Base-by-base conservation (phyloP, 2,113 vertebrate genomes). In the Trematocara macrostoma region DNA sequence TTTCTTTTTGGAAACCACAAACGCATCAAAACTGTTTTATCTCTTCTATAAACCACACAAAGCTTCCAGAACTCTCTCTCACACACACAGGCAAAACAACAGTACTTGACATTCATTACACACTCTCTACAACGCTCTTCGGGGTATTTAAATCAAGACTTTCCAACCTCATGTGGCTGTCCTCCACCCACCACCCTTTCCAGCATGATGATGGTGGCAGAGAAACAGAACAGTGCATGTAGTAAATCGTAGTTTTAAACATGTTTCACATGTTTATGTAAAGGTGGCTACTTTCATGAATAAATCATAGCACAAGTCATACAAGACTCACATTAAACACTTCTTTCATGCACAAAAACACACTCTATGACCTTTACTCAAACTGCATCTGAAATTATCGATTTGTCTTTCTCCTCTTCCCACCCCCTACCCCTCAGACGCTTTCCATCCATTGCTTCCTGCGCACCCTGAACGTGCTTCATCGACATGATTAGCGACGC, bases 41-140 rank as follows among this genome's bases (percentile, higher is more conserved):
- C 45, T 76, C 26, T 31, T 47, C 69, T 76, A 29, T 2, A 49
- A 49, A 76, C 69, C 45, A n/a, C 69, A 76, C 42, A n/a, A 49
- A 0, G 1, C 9, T 31, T 9, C 26, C 26, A 76, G 42, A 29
- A 11, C 59, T 0, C 57, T 57, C 55, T 11, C 1, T 0, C 20
- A 2, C 12, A 15, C 69, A 76, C 4, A 2, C 23, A 74, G 9
- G 0, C 42, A 49, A 31, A 74, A 47, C 42, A 76, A 76, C 45
- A 18, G 45, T n/a, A 0, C 42, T 49, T 29, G 23, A 31, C 45
- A 51, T n/a, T 51, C 45, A 31, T 76, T 76, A 49, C 26, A 51
- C 26, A 34, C 26, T 5, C 45, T 18, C 29, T 76, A 47, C 26
- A 2, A 76, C 1, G 1, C 42, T 49, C 42, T 47, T 29, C 15